Evolutionary conservation across 2,888 invertebrate species (phyloP).

Genomic region (Sipha maydis): DNA sequence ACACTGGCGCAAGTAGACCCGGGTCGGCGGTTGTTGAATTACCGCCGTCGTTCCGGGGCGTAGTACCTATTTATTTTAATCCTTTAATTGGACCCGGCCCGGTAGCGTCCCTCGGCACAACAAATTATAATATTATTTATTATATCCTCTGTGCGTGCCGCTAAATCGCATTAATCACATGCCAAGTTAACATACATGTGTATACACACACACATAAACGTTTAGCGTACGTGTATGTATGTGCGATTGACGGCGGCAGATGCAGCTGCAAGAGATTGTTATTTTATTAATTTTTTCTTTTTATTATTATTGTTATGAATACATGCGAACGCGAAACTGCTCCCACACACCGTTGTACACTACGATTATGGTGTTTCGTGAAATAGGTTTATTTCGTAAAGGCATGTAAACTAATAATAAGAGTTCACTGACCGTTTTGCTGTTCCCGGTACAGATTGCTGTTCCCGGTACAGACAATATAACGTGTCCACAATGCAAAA

Average conservation of each 20-base stretch:
- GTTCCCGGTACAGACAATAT: neutral
- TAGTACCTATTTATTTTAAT: neutral
- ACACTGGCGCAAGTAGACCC: neutral
- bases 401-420: neutral
- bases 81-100: conserved; percentile 8
- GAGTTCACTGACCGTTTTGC: conserved; percentile 56
- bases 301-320: neutral
- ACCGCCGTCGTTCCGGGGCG: neutral
- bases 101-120: neutral
- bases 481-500: conserved; percentile 3
- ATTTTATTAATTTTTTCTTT: neutral
- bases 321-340: neutral
- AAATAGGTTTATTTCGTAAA: neutral
- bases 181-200: neutral
- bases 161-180: conserved; percentile 19
- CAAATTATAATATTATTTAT: conserved; percentile 16
- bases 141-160: conserved; percentile 23
- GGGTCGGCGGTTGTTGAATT: neutral
- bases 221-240: neutral
- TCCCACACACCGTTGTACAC: neutral
- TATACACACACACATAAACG: neutral
- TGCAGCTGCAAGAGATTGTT: neutral
- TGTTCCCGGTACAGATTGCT: neutral
- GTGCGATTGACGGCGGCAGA: neutral
- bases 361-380: neutral